A percentile compares a stretch with the other conserved stretches of the same genome.
Conservation (phyloP, 1,140 invertebrate species). For the Achatina immaculata region DNA sequence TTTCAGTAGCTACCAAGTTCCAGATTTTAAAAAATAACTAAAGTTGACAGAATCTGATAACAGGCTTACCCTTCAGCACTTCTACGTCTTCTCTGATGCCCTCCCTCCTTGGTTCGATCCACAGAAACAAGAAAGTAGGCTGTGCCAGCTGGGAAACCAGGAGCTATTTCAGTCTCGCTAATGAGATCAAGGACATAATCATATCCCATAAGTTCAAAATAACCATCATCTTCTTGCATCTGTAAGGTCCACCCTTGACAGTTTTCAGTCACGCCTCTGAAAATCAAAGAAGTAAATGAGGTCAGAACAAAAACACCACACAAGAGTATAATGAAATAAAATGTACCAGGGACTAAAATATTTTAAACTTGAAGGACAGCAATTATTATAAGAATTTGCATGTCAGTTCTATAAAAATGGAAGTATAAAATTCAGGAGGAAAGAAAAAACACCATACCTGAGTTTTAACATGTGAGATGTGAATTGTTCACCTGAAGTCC, state of each 20-base stretch:
- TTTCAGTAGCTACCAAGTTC: too few species aligned
- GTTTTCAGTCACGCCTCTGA: constrained; percentile 73
- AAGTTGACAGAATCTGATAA: too few species aligned
- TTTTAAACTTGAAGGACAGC: too few species aligned
- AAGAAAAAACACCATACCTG: constrained; percentile 46
- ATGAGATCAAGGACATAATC: constrained; percentile 93
- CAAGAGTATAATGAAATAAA: too few species aligned
- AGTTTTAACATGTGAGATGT: constrained; percentile 66
- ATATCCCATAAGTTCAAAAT: constrained; percentile 77
- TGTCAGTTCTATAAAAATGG: too few species aligned
- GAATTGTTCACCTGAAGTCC: constrained; percentile 93
- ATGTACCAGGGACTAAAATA: too few species aligned
- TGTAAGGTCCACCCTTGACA: constrained; percentile 86
- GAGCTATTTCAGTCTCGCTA: constrained; percentile 89
- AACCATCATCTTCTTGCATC: constrained; percentile 76
- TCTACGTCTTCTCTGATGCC: constrained; percentile 18
- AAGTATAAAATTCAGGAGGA: too few species aligned
- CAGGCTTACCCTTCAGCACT: constrained; percentile 36
- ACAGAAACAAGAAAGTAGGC: constrained; percentile 75
- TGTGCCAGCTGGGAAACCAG: constrained; percentile 83
- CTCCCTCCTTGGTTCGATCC: constrained; percentile 58
- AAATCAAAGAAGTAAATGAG: too few species aligned
- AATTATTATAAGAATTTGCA: too few species aligned
- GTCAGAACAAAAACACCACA: too few species aligned
- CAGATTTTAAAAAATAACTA: too few species aligned